phyloP scores from a whole-genome alignment of 2,888 invertebrate species.

The Acanthopleura granulata region DNA sequence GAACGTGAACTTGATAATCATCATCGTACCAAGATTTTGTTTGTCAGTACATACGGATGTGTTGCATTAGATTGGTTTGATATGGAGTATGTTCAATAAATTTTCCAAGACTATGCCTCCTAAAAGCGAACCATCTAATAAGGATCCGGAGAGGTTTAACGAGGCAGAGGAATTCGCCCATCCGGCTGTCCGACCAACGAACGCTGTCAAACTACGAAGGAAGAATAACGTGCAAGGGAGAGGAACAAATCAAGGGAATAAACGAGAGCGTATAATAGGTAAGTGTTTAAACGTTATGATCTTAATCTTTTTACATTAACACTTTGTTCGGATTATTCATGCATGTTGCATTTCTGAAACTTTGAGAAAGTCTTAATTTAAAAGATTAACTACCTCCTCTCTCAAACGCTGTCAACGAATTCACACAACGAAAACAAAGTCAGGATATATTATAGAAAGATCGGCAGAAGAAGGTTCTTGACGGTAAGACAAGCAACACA shows the following conservation, averaged over 20 bases:
- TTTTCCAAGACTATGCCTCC: background rate
- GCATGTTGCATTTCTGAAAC: too few relatives aligned
- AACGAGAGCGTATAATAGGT: slow-evolving; percentile 12
- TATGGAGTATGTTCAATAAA: background rate
- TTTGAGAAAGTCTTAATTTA: too few relatives aligned
- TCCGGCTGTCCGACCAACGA: slow-evolving; percentile 5
- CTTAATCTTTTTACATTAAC: too few relatives aligned
- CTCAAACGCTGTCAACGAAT: too few relatives aligned
- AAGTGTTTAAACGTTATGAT: background rate
- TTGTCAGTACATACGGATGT: background rate
- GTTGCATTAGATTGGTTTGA: background rate
- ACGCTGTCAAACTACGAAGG: background rate
- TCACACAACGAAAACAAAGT: too few relatives aligned
- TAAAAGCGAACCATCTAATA: slow-evolving; percentile 16
- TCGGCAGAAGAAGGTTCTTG: too few relatives aligned
- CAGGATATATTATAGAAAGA: too few relatives aligned
- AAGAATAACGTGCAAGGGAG: background rate
- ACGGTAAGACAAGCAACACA: too few relatives aligned
- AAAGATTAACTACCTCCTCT: too few relatives aligned
- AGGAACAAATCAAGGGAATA: background rate
- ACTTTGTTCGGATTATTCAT: too few relatives aligned
- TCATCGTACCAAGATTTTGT: background rate
- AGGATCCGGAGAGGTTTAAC: slow-evolving; percentile 4
- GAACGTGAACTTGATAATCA: background rate
- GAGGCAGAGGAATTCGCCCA: background rate